Conservation (phyloP, 1,140 invertebrate genomes). For the Hylaeus anthracinus region DNA sequence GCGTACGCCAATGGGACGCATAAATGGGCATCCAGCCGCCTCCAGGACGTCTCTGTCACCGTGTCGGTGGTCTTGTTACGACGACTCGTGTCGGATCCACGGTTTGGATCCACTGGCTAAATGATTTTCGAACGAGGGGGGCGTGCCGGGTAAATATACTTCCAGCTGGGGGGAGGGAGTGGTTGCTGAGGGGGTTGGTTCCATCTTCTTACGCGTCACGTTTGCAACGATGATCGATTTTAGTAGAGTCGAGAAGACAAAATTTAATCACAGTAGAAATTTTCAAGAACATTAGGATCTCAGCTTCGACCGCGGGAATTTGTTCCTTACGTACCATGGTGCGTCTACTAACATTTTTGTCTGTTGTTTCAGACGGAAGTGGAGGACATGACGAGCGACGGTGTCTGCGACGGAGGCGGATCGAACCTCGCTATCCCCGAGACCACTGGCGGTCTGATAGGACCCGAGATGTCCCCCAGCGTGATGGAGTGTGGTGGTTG, state of each 20-base stretch:
- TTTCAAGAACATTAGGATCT: no score
- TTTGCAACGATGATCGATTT: no score
- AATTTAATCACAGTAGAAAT: no score
- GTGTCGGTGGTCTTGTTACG: constrained; percentile 49
- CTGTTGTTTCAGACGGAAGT: constrained; percentile 71
- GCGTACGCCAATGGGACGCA: constrained; percentile 15
- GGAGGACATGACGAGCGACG: constrained; percentile 69
- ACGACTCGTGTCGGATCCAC: constrained; percentile 24
- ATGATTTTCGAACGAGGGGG: constrained; percentile 46
- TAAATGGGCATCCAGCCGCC: constrained; percentile 45
- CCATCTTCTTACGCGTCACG: not conserved
- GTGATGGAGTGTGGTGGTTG: constrained; percentile 79
- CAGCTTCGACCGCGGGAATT: no score
- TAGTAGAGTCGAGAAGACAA: no score
- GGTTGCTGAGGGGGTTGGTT: not conserved
- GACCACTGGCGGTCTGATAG: constrained; percentile 54
- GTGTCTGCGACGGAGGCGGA: constrained; percentile 63
- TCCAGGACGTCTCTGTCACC: constrained; percentile 37
- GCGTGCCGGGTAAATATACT: constrained; percentile 49
- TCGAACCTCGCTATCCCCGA: constrained; percentile 54
- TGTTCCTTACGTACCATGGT: not conserved
- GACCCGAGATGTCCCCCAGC: constrained; percentile 64
- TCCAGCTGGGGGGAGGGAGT: not conserved
- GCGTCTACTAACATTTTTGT: not conserved
- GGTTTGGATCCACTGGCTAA: constrained; percentile 14